Evolutionary conservation across 2,888 invertebrate genomes (phyloP).

Genomic region (Deilephila porcellus): DNA sequence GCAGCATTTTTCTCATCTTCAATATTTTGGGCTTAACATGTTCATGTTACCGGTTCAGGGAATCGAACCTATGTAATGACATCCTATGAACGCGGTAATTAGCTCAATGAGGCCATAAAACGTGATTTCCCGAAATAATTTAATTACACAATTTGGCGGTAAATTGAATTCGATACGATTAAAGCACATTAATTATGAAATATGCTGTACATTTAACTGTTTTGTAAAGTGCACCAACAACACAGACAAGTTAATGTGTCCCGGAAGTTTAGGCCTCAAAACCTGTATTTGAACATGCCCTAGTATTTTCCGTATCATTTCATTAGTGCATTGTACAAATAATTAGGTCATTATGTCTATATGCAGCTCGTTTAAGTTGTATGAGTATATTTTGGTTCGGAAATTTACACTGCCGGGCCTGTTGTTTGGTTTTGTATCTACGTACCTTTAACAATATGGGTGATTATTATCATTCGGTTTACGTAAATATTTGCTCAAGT

Average conservation of each 20-base stretch:
- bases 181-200: not conserved
- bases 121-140: not conserved
- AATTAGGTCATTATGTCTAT: not conserved
- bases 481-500: constrained; percentile 7
- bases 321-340: constrained; percentile 10
- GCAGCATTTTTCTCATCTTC: too few species aligned
- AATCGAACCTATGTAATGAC: too few species aligned
- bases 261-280: constrained; percentile 17
- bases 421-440: constrained; percentile 6
- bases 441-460: constrained; percentile 9
- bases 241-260: not conserved
- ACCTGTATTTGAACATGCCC: constrained; percentile 9
- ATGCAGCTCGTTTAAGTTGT: constrained; percentile 11
- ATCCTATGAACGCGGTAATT: too few species aligned
- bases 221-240: not conserved
- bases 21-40: too few species aligned
- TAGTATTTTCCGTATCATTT: constrained; percentile 3
- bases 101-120: not conserved
- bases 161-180: not conserved
- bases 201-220: not conserved
- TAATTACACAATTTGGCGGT: not conserved
- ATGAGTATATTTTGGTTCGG: not conserved
- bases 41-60: too few species aligned
- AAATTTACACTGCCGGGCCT: not conserved
- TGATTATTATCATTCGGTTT: constrained; percentile 4